These are phyloP conservation scores for Galagoides demidoff DNA, from an alignment of 2,797 vertebrate genomes.

Conservation along the genomic window DNA sequence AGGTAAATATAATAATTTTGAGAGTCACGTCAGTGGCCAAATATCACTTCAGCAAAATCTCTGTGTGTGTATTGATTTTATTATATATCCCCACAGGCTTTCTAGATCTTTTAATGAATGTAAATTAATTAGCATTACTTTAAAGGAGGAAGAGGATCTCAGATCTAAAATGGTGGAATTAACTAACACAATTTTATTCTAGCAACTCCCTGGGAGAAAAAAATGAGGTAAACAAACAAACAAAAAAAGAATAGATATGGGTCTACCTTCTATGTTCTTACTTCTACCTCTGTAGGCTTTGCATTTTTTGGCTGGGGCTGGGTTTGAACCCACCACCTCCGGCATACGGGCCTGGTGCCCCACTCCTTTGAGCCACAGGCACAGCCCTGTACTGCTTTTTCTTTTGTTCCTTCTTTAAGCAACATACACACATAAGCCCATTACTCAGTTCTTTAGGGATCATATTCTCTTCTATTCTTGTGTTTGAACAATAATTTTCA, in stretches of 20 bases:
- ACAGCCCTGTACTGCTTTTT: not conserved
- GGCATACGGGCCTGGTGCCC: no score
- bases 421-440: not conserved
- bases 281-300: not conserved
- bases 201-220: not conserved
- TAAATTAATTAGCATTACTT: not conserved
- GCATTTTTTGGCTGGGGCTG: no score
- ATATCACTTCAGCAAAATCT: not conserved
- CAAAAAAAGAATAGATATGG: not conserved
- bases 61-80: not conserved
- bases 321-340: no score
- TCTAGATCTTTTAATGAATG: not conserved
- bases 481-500: conserved; percentile 50
- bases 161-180: not conserved
- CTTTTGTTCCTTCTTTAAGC: not conserved
- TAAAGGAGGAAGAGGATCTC: not conserved
- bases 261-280: not conserved
- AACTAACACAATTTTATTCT: not conserved
- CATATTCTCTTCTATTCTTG: not conserved
- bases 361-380: no score
- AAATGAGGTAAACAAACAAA: not conserved
- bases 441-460: not conserved
- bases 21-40: not conserved
- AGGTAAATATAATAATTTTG: not conserved
- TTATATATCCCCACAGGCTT: not conserved